These are phyloP conservation scores for Laticauda laticaudata DNA, from an alignment of 2,113 vertebrate species.

Conservation along the genomic window DNA sequence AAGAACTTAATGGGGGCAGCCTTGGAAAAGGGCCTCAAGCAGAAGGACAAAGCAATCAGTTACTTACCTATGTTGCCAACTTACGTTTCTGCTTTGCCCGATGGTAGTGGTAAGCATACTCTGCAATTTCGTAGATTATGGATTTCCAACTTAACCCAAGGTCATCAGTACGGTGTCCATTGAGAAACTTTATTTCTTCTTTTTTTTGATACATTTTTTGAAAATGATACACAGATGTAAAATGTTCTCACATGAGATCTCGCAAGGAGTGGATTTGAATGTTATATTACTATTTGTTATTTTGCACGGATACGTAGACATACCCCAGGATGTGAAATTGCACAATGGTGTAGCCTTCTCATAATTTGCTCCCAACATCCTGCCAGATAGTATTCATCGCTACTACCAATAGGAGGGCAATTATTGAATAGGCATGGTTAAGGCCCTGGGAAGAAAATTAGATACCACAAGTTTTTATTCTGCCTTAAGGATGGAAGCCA, in stretches of 20 bases:
- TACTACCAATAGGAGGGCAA: neutral
- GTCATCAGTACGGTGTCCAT: neutral
- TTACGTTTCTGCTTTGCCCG: conserved; percentile 77
- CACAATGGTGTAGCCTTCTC: neutral
- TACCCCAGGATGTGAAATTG: neutral
- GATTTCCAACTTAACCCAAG: neutral
- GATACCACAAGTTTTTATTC: neutral
- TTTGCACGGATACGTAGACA: neutral
- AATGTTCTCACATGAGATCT: neutral
- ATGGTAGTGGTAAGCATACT: conserved; percentile 78
- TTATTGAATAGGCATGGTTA: neutral
- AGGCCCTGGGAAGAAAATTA: neutral
- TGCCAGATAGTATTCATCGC: neutral
- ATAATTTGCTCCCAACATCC: neutral
- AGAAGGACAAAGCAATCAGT: conserved; percentile 46
- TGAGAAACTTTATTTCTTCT: neutral
- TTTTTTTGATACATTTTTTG: neutral
- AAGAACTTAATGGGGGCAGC: conserved; percentile 68
- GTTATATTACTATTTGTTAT: neutral
- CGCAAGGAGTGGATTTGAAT: neutral
- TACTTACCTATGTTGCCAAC: conserved; percentile 82
- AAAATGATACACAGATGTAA: neutral
- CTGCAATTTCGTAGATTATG: neutral
- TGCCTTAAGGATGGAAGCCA: neutral
- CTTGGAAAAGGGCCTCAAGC: conserved; percentile 71